phyloP scores from a whole-genome alignment of 1,140 invertebrate genomes.

The Drosophila varians region DNA sequence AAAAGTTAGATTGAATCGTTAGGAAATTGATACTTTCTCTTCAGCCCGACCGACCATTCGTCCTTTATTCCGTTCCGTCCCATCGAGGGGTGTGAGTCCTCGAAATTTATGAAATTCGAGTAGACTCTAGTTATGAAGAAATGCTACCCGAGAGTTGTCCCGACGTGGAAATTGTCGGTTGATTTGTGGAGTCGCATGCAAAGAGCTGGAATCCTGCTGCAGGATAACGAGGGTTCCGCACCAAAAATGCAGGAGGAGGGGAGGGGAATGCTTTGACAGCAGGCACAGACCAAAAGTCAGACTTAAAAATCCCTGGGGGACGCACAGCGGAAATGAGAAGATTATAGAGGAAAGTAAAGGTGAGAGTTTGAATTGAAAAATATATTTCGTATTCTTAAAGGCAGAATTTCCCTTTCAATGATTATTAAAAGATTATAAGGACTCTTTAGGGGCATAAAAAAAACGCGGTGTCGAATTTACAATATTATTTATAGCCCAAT shows the following conservation, averaged over 20 bases:
- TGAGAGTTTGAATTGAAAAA: neutral
- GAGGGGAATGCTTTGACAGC: slow-evolving; percentile 64
- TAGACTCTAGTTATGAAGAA: slow-evolving; percentile 21
- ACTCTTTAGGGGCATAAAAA: slow-evolving; percentile 2
- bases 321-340: slow-evolving; percentile 39
- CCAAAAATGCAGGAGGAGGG: neutral
- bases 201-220: slow-evolving; percentile 4
- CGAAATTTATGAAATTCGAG: slow-evolving; percentile 49
- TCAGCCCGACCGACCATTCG: neutral
- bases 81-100: slow-evolving; percentile 22
- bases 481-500: slow-evolving; percentile 2
- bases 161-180: slow-evolving; percentile 31
- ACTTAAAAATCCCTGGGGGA: slow-evolving; percentile 23
- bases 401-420: slow-evolving; percentile 33
- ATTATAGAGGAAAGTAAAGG: slow-evolving; percentile 23
- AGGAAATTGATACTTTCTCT: slow-evolving; percentile 75
- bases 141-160: slow-evolving; percentile 28
- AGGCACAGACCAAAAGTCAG: slow-evolving; percentile 55
- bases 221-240: slow-evolving; percentile 29
- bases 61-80: neutral
- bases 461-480: slow-evolving; percentile 7
- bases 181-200: slow-evolving; percentile 20
- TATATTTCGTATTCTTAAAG: slow-evolving; percentile 15
- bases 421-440: slow-evolving; percentile 2
- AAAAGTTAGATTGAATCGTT: slow-evolving; percentile 67